A percentile compares a stretch with the other conserved stretches of the same genome.
Evolutionary conservation across 2,888 invertebrate species (phyloP).

Genomic region (Fragum fragum): DNA sequence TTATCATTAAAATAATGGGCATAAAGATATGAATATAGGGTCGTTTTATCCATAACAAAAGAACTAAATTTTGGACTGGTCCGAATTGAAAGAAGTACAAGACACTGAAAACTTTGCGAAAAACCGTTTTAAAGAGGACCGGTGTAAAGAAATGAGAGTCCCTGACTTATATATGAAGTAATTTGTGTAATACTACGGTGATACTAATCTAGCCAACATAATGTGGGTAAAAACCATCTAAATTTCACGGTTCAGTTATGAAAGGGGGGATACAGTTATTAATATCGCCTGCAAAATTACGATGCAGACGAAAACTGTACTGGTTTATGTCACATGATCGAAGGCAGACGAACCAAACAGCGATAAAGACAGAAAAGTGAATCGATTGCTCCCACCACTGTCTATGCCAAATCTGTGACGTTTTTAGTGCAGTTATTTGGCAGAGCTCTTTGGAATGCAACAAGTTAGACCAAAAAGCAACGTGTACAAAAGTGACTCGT

Average conservation of each 20-base stretch:
- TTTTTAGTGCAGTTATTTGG: not conserved
- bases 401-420: not conserved
- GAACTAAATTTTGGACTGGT: too few relatives aligned
- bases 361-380: not conserved
- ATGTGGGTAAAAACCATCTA: conserved; percentile 24
- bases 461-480: too few relatives aligned
- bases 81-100: too few relatives aligned
- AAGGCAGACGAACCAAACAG: not conserved
- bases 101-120: too few relatives aligned
- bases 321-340: conserved; percentile 2
- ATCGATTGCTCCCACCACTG: not conserved
- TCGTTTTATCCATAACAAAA: too few relatives aligned
- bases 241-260: conserved; percentile 22
- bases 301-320: conserved; percentile 1
- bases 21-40: too few relatives aligned
- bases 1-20: too few relatives aligned
- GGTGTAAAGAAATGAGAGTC: not conserved
- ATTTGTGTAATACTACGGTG: not conserved
- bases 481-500: too few relatives aligned
- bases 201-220: conserved; percentile 23
- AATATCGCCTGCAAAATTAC: conserved; percentile 3
- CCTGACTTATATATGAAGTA: not conserved
- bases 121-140: too few relatives aligned
- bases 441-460: not conserved
- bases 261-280: conserved; percentile 12